Base-by-base conservation (phyloP, 2,888 invertebrate species). In the Drosophila cognata region DNA sequence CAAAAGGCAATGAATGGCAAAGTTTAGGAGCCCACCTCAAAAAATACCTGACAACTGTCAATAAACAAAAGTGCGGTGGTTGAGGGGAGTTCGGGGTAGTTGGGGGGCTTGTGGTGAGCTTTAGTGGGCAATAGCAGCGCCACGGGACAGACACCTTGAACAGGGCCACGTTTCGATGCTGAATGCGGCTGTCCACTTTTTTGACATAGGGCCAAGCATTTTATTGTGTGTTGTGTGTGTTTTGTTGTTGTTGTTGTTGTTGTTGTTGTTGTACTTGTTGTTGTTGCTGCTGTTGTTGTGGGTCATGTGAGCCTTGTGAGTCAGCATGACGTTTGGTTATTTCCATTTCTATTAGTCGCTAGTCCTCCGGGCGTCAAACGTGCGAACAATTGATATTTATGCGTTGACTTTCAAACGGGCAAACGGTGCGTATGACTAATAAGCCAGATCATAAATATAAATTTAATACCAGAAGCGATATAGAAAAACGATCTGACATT, bases 261-360 rank as follows among this genome's bases (percentile, higher is more conserved):
- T 53, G n/a, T 33, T 41, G 29, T 29, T 38, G 11, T 21, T 62
- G 28, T 28, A 46, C 13, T 33, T 41, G 29, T 29, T 38, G 4
- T 13, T 55, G 53, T 13, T 61, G 21, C 25, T 29, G 35, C 16
- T 51, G 16, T 21, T 50, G 21, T 29, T 35, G 55, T 25, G 56
- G 33, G 7, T 16, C 18, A 21, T 29, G 61, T 33, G 55, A 43
- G 35, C 51, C 69, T 63, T 77, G 66, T 74, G 77, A 79, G 74
- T 83, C 84, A 78, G 87, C 84, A 84, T 87, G 84, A 84, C 84
- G 74, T 73, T 87, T 71, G 71, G 61, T 78, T 88, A 88, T 81
- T 82, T 82, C 78, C 70, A 80, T 79, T 78, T 78, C 80, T 78
- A 82, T 84, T 80, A 81, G 75, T 46, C 64, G 10, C 55, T 55